phyloP scores from a whole-genome alignment of 2,113 vertebrate species.

The Chaetorhynchus papuensis region DNA sequence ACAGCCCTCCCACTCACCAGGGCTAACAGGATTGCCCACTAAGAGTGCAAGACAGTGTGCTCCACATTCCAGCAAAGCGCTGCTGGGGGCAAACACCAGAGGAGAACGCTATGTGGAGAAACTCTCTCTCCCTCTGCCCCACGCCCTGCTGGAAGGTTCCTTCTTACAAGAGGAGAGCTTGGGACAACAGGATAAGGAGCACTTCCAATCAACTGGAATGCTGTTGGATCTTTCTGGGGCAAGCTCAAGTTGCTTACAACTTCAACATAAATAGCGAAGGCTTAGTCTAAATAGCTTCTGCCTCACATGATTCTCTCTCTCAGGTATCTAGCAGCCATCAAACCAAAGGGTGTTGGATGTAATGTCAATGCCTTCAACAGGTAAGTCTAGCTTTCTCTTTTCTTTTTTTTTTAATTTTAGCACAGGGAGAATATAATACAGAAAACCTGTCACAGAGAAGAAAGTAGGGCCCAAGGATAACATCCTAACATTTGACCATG shows the following conservation, averaged over 20 bases:
- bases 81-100: background rate
- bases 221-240: background rate
- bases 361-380: background rate
- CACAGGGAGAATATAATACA: background rate
- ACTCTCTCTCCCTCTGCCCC: background rate
- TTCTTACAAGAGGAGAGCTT: background rate
- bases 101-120: background rate
- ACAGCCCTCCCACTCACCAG: background rate
- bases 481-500: background rate
- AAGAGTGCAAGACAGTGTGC: accelerated
- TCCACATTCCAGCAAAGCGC: background rate
- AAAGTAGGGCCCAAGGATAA: background rate
- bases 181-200: background rate
- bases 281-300: background rate
- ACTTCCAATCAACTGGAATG: background rate
- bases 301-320: background rate
- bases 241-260: background rate
- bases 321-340: background rate
- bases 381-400: background rate
- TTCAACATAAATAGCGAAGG: background rate
- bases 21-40: background rate
- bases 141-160: background rate
- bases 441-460: background rate
- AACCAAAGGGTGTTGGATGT: background rate
- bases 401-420: background rate